These are phyloP conservation scores for Cydia strobilella DNA, from an alignment of 1,140 invertebrate genomes.

Conservation along the genomic window DNA sequence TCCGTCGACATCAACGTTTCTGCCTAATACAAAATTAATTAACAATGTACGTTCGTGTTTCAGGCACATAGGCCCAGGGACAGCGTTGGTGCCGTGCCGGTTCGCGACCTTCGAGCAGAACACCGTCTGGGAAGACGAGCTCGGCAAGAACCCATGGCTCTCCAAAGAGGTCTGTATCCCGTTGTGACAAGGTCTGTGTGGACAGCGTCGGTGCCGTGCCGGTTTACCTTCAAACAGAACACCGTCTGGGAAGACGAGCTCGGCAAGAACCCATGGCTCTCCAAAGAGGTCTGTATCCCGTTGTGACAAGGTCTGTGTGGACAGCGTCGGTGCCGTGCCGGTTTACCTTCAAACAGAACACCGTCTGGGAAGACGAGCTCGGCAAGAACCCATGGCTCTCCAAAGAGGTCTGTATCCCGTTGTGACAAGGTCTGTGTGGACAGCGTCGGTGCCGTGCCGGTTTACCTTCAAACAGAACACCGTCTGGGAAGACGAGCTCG, in stretches of 20 bases:
- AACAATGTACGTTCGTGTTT: slow-evolving; percentile 29
- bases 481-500: slow-evolving; percentile 88
- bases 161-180: slow-evolving; percentile 82
- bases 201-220: too few species aligned
- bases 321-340: too few species aligned
- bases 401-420: slow-evolving; percentile 81
- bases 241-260: slow-evolving; percentile 91
- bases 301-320: not conserved
- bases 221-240: slow-evolving; percentile 87
- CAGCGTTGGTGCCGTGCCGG: slow-evolving; percentile 87
- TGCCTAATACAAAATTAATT: too few species aligned
- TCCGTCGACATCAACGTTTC: too few species aligned
- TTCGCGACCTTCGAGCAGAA: slow-evolving; percentile 90
- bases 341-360: slow-evolving; percentile 88
- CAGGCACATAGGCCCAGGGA: slow-evolving; percentile 85
- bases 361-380: slow-evolving; percentile 89
- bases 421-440: too few species aligned
- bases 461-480: slow-evolving; percentile 89
- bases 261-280: slow-evolving; percentile 92
- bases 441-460: too few species aligned
- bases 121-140: slow-evolving; percentile 90
- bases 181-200: not conserved
- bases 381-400: slow-evolving; percentile 93
- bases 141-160: slow-evolving; percentile 93
- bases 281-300: slow-evolving; percentile 81